phyloP scores from a whole-genome alignment of 1,140 invertebrate genomes.

The Luehdorfia chinensis region DNA sequence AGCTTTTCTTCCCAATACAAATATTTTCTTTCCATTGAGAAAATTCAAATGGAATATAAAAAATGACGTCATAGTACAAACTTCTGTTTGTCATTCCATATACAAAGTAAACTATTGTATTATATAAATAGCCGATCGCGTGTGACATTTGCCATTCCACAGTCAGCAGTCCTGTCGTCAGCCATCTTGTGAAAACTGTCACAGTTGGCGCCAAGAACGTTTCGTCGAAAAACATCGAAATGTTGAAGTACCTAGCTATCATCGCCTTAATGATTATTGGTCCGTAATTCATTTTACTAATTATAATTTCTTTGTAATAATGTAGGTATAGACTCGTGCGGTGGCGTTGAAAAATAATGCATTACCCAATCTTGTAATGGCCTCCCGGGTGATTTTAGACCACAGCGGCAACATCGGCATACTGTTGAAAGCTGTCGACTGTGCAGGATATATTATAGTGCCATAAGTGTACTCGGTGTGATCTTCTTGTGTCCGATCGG shows the following conservation, averaged over 20 bases:
- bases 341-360: too few species aligned
- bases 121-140: neutral
- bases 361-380: too few species aligned
- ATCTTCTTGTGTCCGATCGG: too few species aligned
- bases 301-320: neutral
- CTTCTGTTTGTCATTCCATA: conserved; percentile 8
- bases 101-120: conserved; percentile 9
- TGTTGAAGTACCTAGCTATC: conserved; percentile 49
- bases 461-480: too few species aligned
- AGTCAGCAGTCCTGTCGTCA: conserved; percentile 8
- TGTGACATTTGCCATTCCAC: neutral
- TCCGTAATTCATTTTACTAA: conserved; percentile 29
- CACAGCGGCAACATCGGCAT: too few species aligned
- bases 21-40: too few species aligned
- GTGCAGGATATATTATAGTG: too few species aligned
- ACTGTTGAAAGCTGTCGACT: too few species aligned
- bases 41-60: too few species aligned
- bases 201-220: conserved; percentile 11
- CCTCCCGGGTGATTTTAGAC: too few species aligned
- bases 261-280: conserved; percentile 53
- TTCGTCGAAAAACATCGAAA: conserved; percentile 24
- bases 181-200: conserved; percentile 22
- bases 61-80: neutral
- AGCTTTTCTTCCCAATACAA: too few species aligned
- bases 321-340: too few species aligned